Conservation (phyloP, 2,888 invertebrate genomes). For the Agriopis aurantiaria region DNA sequence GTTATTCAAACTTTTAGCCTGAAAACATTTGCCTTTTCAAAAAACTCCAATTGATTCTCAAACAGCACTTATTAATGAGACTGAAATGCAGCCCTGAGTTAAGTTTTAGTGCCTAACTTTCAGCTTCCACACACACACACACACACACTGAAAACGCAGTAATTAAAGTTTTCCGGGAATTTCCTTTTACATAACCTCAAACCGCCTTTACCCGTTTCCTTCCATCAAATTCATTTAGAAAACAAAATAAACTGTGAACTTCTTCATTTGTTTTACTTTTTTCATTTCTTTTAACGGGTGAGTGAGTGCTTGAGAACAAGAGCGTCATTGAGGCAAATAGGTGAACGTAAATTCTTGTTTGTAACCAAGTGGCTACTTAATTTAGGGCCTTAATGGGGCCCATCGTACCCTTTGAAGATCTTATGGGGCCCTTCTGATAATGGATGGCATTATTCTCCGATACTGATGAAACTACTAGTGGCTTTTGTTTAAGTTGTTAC, state of each 20-base stretch:
- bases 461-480: constrained; percentile 31
- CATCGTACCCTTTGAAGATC: constrained; percentile 40
- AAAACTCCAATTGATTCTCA: background rate
- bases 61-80: background rate
- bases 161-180: constrained; percentile 23
- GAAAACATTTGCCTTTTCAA: too few relatives aligned
- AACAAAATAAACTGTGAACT: constrained; percentile 19
- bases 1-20: background rate
- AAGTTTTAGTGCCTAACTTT: constrained; percentile 11
- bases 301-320: constrained; percentile 14
- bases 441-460: constrained; percentile 37
- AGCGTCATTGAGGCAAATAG: constrained; percentile 29
- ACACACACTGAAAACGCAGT: constrained; percentile 17
- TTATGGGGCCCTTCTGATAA: constrained; percentile 38
- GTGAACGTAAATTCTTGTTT: constrained; percentile 35
- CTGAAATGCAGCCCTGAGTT: background rate
- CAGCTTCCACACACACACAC: constrained; percentile 7
- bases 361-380: constrained; percentile 38
- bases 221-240: constrained; percentile 21
- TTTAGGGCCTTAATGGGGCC: constrained; percentile 38
- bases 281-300: constrained; percentile 19
- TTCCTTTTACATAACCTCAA: constrained; percentile 17
- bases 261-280: constrained; percentile 22
- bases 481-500: constrained; percentile 22
- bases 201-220: constrained; percentile 12